A percentile compares a stretch with the other conserved stretches of the same genome.
Evolutionary conservation across 2,797 vertebrate genomes (phyloP).

Genomic region (Petrocephalus schoutedeni): DNA sequence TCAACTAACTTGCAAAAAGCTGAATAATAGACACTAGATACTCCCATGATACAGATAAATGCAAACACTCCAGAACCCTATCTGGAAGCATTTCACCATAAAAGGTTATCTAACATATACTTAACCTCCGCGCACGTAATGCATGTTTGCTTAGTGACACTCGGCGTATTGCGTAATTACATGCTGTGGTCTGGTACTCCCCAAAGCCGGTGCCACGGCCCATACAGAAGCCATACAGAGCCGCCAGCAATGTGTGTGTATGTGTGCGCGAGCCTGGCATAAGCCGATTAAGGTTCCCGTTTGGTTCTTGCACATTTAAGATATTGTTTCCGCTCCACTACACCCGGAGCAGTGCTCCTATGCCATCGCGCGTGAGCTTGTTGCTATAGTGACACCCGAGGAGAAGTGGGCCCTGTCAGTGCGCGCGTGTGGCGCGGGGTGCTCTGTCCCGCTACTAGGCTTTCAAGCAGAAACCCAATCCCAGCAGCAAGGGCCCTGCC

Average conservation of each 20-base stretch:
- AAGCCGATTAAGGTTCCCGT: constrained; percentile 76
- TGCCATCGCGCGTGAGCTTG: constrained; percentile 45
- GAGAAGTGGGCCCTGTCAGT: constrained; percentile 42
- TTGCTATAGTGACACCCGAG: constrained; percentile 54
- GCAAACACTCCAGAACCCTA: not conserved
- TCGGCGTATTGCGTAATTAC: not conserved
- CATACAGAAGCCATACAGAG: constrained; percentile 16
- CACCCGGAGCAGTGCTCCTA: constrained; percentile 51
- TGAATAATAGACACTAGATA: not conserved
- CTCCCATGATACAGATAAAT: not conserved
- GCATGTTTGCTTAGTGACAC: not conserved
- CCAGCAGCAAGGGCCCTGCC: constrained; percentile 34
- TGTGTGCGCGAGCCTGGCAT: constrained; percentile 59
- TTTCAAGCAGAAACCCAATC: constrained; percentile 43
- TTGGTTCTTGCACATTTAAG: constrained; percentile 69
- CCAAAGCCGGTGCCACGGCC: not conserved
- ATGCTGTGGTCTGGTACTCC: not conserved
- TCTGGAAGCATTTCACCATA: not conserved
- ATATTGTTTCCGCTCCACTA: constrained; percentile 74
- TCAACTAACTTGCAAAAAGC: not conserved
- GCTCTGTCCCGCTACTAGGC: constrained; percentile 42
- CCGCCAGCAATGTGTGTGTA: constrained; percentile 52
- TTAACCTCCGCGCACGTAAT: not conserved
- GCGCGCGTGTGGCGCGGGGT: constrained; percentile 27
- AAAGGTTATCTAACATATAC: not conserved